These are phyloP conservation scores for Whitmania pigra DNA, from an alignment of 1,140 invertebrate species.

Conservation along the genomic window DNA sequence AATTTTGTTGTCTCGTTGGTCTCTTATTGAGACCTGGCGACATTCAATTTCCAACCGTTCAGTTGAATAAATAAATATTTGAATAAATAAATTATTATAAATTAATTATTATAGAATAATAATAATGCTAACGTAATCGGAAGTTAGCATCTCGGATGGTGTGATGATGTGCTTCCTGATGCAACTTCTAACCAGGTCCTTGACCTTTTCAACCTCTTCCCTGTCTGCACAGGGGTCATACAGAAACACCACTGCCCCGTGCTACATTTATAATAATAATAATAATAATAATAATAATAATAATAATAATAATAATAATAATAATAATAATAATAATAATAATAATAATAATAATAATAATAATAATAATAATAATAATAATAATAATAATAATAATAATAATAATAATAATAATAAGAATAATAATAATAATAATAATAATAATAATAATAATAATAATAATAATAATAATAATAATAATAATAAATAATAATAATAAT, in stretches of 20 bases:
- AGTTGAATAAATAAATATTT: too few species aligned
- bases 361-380: not conserved
- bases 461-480: too few species aligned
- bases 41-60: too few species aligned
- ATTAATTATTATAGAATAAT: too few species aligned
- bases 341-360: not conserved
- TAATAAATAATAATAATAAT: not conserved
- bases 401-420: not conserved
- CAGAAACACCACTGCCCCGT: slow-evolving; percentile 68
- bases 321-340: not conserved
- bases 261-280: slow-evolving; percentile 43
- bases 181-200: slow-evolving; percentile 55
- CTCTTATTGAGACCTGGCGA: too few species aligned
- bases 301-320: not conserved
- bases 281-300: not conserved
- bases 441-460: not conserved
- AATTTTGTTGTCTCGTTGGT: too few species aligned
- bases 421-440: not conserved
- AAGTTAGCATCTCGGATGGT: slow-evolving; percentile 52
- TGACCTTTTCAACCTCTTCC: slow-evolving; percentile 50
- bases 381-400: not conserved
- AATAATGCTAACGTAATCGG: slow-evolving; percentile 48
- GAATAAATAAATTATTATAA: too few species aligned
- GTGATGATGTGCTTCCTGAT: slow-evolving; percentile 67
- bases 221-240: slow-evolving; percentile 74